Base-by-base conservation (phyloP, 2,888 invertebrate genomes). In the Chalcosyrphus nemorum region DNA sequence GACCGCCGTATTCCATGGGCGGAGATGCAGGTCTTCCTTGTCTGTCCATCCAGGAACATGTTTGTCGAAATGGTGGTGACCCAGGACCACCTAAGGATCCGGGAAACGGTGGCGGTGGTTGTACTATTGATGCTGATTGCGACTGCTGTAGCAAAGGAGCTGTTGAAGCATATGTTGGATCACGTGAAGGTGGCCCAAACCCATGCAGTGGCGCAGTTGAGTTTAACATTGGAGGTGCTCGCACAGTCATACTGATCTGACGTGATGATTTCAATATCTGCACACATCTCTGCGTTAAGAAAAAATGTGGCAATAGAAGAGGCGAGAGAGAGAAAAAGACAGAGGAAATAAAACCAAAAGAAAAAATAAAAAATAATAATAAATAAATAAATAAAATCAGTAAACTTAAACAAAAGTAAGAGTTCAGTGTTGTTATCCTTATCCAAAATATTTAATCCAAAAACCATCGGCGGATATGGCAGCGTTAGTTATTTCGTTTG, bases 1-100 rank as follows among this genome's bases (percentile, higher is more conserved):
- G 88, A 61, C 91, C 91, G 63, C 91, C 91, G 89, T 93, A 94
- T 89, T 95, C 95, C 88, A 93, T 90, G 17, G 95, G 95, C 59
- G 98, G 98, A 27, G 98, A 98, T 19, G 94, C 97, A 0, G 97
- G 96, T 86, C 97, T 93, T 3, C 98, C 98, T 89, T 96, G 95
- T 74, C 97, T 93, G 92, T 98, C 97, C 94, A 98, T 97, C 98
- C 98, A 98, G 77, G 97, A 96, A 92, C 97, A 98, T 63, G 96
- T 96, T 88, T 97, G 97, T 72, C 95, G 90, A 88, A 91, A 92
- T 87, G 92, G 92, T 85, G 91, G 87, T 32, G 91, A 93, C 50
- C 89, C 88, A 89, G 87, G 92, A 88, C 91, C 93, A 81, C 88
- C 89, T 88, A 86, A 86, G 15, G 88, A 88, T 29, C 88, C 88